phyloP scores from a whole-genome alignment of 2,113 vertebrate species.

The Donacobius atricapilla region DNA sequence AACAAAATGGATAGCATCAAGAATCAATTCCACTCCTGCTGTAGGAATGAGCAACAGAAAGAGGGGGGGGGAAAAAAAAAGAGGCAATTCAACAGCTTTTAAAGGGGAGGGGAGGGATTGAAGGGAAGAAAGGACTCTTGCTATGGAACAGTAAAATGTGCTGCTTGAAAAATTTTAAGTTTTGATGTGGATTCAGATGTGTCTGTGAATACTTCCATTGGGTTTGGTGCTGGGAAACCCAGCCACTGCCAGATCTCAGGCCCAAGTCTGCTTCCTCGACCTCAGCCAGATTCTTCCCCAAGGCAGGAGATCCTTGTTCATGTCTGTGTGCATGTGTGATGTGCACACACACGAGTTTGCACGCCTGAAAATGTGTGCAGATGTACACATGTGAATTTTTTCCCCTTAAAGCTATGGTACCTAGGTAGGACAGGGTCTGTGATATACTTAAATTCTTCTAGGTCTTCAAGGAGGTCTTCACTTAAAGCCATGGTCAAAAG shows the following conservation, averaged over 20 bases:
- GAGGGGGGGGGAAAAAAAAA: not conserved
- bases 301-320: not conserved
- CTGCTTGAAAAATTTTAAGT: not conserved
- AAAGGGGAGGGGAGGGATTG: rapidly evolving
- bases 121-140: not conserved
- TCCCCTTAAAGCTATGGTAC: too few relatives aligned
- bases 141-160: rapidly evolving
- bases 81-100: not conserved
- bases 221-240: not conserved
- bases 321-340: rapidly evolving
- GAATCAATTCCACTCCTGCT: conserved; percentile 13
- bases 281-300: not conserved
- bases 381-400: rapidly evolving
- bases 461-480: not conserved
- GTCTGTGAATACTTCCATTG: not conserved
- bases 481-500: not conserved
- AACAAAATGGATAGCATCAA: conserved; percentile 30
- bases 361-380: rapidly evolving
- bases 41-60: not conserved
- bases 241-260: rapidly evolving
- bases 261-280: not conserved
- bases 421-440: not conserved
- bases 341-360: rapidly evolving
- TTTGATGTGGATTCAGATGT: not conserved
- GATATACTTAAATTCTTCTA: not conserved